Base-by-base conservation (phyloP, 2,797 vertebrate genomes). In the Rhinoraja longicauda region DNA sequence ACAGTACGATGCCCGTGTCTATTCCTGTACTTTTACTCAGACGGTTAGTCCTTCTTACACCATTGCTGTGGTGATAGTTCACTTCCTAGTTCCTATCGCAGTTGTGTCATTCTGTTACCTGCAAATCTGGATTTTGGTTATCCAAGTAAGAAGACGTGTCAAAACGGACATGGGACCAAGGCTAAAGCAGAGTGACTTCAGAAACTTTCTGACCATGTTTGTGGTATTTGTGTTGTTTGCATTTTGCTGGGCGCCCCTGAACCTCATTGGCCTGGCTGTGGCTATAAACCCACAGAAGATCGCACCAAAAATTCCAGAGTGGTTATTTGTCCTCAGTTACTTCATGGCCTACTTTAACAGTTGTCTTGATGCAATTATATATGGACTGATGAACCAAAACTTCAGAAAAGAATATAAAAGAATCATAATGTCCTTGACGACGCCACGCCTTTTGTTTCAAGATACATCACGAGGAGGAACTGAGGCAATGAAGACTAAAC, bases 301-400 rank as follows among this genome's bases (percentile, higher is more conserved):
- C 93, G 97, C 95, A 1, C 97, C 97, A 39, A 95, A 94, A 93
- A 96, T 98, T 93, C 97, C 97, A 0, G 97, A 98, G 93, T 98
- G 97, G 96, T 95, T 98, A 59, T 98, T 98, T 64, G 96, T 98
- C 75, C 94, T 97, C 88, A 98, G 97, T 94, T 98, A 97, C 95
- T 97, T 98, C 94, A 97, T 98, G 97, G 98, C 97, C 91, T 98
- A 98, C 94, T 98, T 98, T 95, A 98, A 98, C 95, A 98, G 97
- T 94, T 98, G 97, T 96, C 97, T 98, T 96, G 98, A 98, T 3
- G 97, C 98, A 93, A 95, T 98, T 93, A 96, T 98, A 93, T 98
- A 98, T 0, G 97, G 98, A 94, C 96, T 98, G 93, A 96, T 98
- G 93, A 98, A 98, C 95, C 97, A 97, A 95, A 98, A 98, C 95